Evolutionary conservation across 2,888 invertebrate species (phyloP).

Genomic region (Catocala sponsa): DNA sequence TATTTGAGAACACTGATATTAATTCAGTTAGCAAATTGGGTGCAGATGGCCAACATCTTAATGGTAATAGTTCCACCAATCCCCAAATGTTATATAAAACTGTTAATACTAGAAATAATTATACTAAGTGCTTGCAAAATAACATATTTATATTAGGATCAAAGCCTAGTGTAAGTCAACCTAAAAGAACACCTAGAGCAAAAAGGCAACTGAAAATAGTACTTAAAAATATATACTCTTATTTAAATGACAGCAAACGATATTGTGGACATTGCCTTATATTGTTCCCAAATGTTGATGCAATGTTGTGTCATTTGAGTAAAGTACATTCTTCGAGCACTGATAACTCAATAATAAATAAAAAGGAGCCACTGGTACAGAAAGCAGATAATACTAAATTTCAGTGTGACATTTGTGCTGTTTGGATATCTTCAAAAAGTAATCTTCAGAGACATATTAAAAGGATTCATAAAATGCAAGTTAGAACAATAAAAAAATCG

Average conservation of each 20-base stretch:
- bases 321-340: slow-evolving; percentile 33
- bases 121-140: slow-evolving; percentile 23
- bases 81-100: background rate
- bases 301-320: slow-evolving; percentile 45
- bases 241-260: slow-evolving; percentile 60
- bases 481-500: background rate
- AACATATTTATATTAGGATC: slow-evolving; percentile 70
- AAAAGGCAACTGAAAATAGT: slow-evolving; percentile 50
- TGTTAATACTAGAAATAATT: slow-evolving; percentile 1
- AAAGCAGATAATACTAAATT: slow-evolving; percentile 20
- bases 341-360: slow-evolving; percentile 12
- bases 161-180: slow-evolving; percentile 51
- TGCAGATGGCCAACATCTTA: background rate
- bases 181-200: slow-evolving; percentile 18
- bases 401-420: slow-evolving; percentile 55
- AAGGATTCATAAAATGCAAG: slow-evolving; percentile 41
- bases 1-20: slow-evolving; percentile 12
- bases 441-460: slow-evolving; percentile 55
- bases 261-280: slow-evolving; percentile 70
- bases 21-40: background rate
- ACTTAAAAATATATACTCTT: slow-evolving; percentile 59
- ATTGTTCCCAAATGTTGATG: slow-evolving; percentile 60
- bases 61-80: background rate
- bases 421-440: slow-evolving; percentile 29
- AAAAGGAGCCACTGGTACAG: slow-evolving; percentile 6